Percentiles rank a stretch among this genome's conserved stretches.
phyloP scores from a whole-genome alignment of 2,113 vertebrate species.

The Albula glossodonta region DNA sequence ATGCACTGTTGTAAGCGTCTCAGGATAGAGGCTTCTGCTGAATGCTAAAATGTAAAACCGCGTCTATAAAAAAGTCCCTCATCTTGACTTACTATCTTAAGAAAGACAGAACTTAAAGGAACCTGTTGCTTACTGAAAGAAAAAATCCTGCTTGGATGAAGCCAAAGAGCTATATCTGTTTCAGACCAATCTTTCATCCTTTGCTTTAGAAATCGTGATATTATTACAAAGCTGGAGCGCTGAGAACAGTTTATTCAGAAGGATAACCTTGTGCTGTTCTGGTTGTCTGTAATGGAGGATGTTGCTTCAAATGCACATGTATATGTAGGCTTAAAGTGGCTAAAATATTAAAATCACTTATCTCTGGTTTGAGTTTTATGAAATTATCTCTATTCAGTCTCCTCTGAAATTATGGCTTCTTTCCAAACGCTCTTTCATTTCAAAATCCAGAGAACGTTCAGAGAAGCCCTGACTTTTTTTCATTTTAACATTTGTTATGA shows the following conservation, averaged over 20 bases:
- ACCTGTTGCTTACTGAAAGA: no score
- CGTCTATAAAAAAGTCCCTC: no score
- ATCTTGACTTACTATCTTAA: no score
- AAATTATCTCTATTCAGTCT: background rate
- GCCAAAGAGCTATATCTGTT: background rate
- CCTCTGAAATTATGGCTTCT: background rate
- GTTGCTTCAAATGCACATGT: no score
- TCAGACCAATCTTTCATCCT: background rate
- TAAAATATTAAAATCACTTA: background rate
- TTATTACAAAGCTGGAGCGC: background rate
- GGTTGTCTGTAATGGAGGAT: background rate
- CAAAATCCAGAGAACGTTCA: background rate
- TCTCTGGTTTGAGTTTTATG: background rate
- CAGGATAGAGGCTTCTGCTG: no score
- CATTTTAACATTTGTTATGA: constrained; percentile 30
- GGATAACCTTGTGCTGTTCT: background rate
- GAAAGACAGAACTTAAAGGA: no score
- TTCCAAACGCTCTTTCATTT: background rate
- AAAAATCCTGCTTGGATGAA: background rate
- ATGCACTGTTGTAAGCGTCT: no score
- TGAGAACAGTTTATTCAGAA: no score
- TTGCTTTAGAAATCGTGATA: background rate
- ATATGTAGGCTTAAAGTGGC: background rate
- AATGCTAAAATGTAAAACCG: no score
- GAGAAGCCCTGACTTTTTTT: background rate